Evolutionary conservation across 2,113 vertebrate genomes (phyloP).

Genomic region (Rhinogobius similis): DNA sequence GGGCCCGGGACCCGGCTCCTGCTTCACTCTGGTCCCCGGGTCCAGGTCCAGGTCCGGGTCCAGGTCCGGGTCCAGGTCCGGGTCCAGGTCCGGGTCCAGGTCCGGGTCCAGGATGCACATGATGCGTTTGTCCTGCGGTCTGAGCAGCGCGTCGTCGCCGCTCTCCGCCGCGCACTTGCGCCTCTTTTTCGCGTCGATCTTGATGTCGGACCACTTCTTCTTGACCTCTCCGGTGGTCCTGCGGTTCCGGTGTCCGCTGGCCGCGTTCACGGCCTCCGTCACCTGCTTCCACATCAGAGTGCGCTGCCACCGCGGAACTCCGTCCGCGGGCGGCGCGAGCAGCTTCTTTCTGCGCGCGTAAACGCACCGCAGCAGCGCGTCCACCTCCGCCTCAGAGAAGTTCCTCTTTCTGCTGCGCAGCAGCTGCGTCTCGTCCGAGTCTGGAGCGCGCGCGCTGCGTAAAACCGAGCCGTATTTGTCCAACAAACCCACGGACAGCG

Average conservation of each 20-base stretch:
- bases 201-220: background rate
- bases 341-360: background rate
- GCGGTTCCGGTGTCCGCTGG: background rate
- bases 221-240: background rate
- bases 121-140: background rate
- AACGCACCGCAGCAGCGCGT: background rate
- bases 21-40: background rate
- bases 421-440: background rate
- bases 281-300: background rate
- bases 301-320: background rate
- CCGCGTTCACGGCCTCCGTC: constrained; percentile 1
- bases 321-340: background rate
- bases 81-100: background rate
- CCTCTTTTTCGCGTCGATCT: background rate
- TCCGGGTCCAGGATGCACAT: background rate
- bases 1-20: background rate
- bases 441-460: too few relatives aligned
- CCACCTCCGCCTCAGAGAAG: constrained; percentile 3
- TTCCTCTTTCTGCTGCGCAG: background rate
- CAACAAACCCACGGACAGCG: background rate
- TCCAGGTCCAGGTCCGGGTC: background rate
- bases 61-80: background rate
- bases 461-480: too few relatives aligned
- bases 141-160: background rate
- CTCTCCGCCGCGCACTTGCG: background rate